These are phyloP conservation scores for Taeniopygia guttata DNA, from an alignment of 2,797 vertebrate species.

Conservation along the genomic window DNA sequence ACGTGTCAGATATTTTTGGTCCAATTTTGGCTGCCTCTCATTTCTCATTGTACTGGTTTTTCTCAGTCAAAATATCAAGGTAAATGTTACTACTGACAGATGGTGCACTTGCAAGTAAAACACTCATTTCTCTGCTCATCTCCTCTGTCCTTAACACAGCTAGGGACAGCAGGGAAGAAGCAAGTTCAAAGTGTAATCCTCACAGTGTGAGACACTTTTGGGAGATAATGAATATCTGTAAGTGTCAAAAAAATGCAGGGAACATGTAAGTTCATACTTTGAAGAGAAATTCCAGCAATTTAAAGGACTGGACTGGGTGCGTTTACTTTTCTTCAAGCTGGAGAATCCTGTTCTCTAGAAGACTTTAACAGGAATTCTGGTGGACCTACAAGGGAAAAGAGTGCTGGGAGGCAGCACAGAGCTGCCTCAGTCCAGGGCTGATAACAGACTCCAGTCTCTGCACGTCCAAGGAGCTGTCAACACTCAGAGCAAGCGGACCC, in stretches of 20 bases:
- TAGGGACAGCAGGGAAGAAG: neutral
- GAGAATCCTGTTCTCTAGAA: neutral
- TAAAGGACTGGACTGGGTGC: neutral
- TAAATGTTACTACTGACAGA: neutral
- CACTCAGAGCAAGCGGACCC: neutral
- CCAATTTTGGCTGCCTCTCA: neutral
- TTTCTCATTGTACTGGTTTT: neutral
- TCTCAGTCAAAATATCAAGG: neutral
- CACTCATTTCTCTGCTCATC: neutral
- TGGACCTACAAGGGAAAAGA: conserved; percentile 10
- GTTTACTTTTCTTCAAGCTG: neutral
- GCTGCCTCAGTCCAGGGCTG: neutral
- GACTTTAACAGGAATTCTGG: neutral
- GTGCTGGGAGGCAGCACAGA: conserved; percentile 25
- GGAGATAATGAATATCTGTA: neutral
- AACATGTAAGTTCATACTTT: neutral
- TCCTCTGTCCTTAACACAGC: neutral
- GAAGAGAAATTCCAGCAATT: neutral
- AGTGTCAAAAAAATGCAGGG: neutral
- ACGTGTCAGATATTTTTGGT: neutral
- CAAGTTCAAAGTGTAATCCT: neutral
- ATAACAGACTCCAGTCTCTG: conserved; percentile 20
- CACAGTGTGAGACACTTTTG: neutral
- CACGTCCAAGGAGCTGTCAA: conserved; percentile 44
- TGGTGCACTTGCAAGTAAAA: neutral